Conservation (phyloP, 2,113 vertebrate genomes). For the Tupaia chinensis region DNA sequence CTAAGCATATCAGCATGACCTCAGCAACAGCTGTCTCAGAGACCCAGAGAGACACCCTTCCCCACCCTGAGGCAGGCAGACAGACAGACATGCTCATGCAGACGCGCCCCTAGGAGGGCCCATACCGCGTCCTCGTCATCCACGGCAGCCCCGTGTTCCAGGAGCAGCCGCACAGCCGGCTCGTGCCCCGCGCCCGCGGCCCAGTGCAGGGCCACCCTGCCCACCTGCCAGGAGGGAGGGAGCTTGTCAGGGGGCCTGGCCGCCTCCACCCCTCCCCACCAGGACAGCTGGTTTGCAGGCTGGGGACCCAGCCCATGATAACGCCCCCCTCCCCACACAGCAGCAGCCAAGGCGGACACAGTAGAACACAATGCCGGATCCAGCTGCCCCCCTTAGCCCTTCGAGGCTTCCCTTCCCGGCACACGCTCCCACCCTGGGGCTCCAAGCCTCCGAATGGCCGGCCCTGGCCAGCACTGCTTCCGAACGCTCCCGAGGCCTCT, state of each 20-base stretch:
- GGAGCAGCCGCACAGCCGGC: conserved; percentile 91
- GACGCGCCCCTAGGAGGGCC: accelerated
- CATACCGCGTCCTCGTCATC: conserved; percentile 91
- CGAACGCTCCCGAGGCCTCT: background rate
- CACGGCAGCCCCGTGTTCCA: conserved; percentile 88
- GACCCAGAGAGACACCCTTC: background rate
- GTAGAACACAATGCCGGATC: background rate
- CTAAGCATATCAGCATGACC: background rate
- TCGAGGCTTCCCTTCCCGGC: background rate
- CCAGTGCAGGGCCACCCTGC: conserved; percentile 94
- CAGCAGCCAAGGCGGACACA: background rate
- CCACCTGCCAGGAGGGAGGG: conserved; percentile 84
- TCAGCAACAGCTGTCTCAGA: background rate
- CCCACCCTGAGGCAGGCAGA: background rate
- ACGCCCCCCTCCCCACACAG: background rate
- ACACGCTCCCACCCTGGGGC: background rate
- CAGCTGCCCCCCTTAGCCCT: background rate
- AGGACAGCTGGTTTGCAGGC: conserved; percentile 14
- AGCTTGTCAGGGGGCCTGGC: background rate
- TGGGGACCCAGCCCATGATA: background rate
- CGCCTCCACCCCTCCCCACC: background rate
- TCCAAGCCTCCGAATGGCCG: background rate
- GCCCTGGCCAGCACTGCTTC: background rate
- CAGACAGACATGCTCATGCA: background rate
- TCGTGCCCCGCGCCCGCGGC: conserved; percentile 90